Conservation (phyloP, 2,113 vertebrate genomes). For the Phyllostomus discolor region DNA sequence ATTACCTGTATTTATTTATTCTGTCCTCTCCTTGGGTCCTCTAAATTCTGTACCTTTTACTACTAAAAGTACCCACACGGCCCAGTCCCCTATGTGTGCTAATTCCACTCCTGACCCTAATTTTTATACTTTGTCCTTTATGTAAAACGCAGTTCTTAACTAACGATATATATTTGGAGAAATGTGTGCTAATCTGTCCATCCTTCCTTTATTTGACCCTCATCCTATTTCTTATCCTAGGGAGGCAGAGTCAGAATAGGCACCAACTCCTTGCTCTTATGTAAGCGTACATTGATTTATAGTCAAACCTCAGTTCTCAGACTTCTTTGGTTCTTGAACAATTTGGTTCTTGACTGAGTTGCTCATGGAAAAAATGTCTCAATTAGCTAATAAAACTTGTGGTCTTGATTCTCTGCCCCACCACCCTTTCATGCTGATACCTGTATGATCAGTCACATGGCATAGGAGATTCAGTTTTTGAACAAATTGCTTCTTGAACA, state of each 20-base stretch:
- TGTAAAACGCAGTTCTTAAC: not conserved
- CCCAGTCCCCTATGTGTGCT: not conserved
- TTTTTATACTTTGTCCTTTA: not conserved
- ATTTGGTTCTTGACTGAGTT: no score
- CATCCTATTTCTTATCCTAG: not conserved
- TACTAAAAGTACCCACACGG: not conserved
- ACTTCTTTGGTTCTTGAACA: no score
- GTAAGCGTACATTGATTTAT: not conserved
- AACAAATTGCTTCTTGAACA: no score
- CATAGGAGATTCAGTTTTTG: no score
- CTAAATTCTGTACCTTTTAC: constrained; percentile 3
- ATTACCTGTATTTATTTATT: not conserved
- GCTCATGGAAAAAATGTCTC: no score
- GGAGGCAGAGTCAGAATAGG: not conserved
- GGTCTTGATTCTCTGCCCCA: no score
- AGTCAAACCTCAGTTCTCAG: no score
- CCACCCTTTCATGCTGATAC: no score
- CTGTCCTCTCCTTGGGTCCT: not conserved
- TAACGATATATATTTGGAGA: not conserved
- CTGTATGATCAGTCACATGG: no score
- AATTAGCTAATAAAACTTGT: no score
- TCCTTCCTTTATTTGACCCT: not conserved
- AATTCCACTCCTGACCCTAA: not conserved
- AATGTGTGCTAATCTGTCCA: not conserved
- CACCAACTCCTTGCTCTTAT: not conserved